Evolutionary conservation across 2,888 invertebrate genomes (phyloP).

Genomic region (Troglohyphantes excavatus): DNA sequence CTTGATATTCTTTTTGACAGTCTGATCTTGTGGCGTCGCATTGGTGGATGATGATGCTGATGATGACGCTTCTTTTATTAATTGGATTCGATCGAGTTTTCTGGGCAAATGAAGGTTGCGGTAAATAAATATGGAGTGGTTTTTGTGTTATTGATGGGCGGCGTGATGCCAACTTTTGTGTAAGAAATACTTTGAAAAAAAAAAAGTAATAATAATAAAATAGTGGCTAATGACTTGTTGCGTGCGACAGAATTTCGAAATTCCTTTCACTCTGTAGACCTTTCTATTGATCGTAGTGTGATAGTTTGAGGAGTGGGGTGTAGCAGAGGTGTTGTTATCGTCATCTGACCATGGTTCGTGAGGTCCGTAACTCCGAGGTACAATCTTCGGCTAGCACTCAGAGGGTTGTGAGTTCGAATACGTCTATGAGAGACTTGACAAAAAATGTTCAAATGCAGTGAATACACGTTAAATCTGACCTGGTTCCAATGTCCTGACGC

Average conservation of each 20-base stretch:
- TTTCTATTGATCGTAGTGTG: too few relatives aligned
- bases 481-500: too few relatives aligned
- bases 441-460: too few relatives aligned
- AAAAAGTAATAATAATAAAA: neutral
- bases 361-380: too few relatives aligned
- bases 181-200: neutral
- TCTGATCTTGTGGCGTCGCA: neutral
- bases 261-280: too few relatives aligned
- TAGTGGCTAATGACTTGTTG: neutral
- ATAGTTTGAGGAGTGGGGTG: too few relatives aligned
- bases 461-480: too few relatives aligned
- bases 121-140: constrained; percentile 46
- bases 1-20: constrained; percentile 17
- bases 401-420: too few relatives aligned
- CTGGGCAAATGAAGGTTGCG: constrained; percentile 12
- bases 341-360: too few relatives aligned
- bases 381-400: too few relatives aligned
- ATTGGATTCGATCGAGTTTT: constrained; percentile 31
- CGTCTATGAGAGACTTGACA: too few relatives aligned
- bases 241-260: neutral
- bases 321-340: too few relatives aligned
- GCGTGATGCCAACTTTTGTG: neutral
- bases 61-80: constrained; percentile 23
- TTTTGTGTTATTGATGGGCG: constrained; percentile 8
- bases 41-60: constrained; percentile 7